Conservation (phyloP, 1,140 invertebrate species). For the Eufriesea mexicana region DNA sequence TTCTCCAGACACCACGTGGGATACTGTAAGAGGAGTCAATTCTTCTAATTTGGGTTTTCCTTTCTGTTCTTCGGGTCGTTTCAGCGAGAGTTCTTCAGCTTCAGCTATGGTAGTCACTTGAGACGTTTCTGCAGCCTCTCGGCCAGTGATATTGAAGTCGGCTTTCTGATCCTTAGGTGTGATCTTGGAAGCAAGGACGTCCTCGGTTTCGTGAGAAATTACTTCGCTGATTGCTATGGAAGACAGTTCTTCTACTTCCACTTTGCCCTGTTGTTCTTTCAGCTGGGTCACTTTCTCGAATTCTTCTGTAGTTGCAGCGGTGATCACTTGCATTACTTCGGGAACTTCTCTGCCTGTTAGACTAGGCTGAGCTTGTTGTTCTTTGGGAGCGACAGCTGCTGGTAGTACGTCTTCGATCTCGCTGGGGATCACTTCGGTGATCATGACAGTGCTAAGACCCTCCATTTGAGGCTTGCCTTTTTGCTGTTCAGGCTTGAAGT, state of each 20-base stretch:
- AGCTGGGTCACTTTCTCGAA: conserved; percentile 57
- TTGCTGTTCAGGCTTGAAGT: conserved; percentile 63
- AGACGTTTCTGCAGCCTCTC: conserved; percentile 74
- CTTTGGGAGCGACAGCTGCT: conserved; percentile 56
- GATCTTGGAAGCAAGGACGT: conserved; percentile 53
- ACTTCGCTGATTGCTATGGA: conserved; percentile 68
- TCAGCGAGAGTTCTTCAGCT: not conserved
- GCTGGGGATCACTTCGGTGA: conserved; percentile 72
- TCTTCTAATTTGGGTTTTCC: conserved; percentile 63
- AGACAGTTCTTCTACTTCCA: conserved; percentile 68
- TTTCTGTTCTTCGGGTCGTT: conserved; percentile 64
- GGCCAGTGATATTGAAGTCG: conserved; percentile 64
- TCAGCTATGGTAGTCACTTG: conserved; percentile 63
- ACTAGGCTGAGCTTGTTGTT: conserved; percentile 69
- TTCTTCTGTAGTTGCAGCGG: conserved; percentile 65
- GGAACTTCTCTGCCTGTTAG: conserved; percentile 68
- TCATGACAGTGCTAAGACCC: conserved; percentile 70
- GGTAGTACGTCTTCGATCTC: conserved; percentile 72
- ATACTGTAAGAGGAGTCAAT: conserved; percentile 62
- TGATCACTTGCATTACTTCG: conserved; percentile 71
- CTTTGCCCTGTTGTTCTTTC: conserved; percentile 63
- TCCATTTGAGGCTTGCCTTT: conserved; percentile 68
- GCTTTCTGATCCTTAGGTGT: conserved; percentile 69
- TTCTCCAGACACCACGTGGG: conserved; percentile 61
- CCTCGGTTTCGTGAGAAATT: conserved; percentile 69